A percentile compares a stretch with the other conserved stretches of the same genome.
Conservation (phyloP, 2,113 vertebrate genomes). For the Myotis brandtii region DNA sequence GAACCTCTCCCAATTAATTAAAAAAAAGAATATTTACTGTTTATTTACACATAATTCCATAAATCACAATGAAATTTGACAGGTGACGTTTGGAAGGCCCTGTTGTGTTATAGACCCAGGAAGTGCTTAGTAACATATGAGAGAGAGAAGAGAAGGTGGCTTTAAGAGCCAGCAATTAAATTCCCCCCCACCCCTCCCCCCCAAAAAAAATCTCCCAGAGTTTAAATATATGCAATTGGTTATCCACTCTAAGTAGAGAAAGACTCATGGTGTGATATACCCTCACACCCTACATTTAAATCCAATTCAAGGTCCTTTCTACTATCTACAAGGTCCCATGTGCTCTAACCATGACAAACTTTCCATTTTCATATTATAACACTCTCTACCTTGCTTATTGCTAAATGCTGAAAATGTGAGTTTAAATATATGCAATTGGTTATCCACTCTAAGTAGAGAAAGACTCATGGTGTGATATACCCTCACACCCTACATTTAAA, state of each 20-base stretch:
- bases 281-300: neutral
- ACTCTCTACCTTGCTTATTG: neutral
- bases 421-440: neutral
- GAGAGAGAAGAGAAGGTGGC: neutral
- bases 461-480: neutral
- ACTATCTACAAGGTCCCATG: neutral
- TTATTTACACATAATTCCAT: neutral
- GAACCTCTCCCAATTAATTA: neutral
- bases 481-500: neutral
- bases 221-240: neutral
- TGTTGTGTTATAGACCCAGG: neutral
- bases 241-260: neutral
- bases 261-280: neutral
- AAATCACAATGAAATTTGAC: neutral
- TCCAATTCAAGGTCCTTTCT: neutral
- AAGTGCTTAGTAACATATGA: neutral
- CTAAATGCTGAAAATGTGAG: neutral
- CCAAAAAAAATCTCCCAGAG: neutral
- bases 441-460: neutral
- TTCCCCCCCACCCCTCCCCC: too few relatives aligned
- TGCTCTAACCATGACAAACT: neutral
- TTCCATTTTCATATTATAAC: neutral
- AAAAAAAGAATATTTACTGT: neutral
- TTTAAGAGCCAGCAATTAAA: neutral
- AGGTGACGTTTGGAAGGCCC: neutral